Evolutionary conservation across 2,888 invertebrate genomes (phyloP), one percentile per base, ranked within the genome.

Genomic region (Euplexia lucipara): DNA sequence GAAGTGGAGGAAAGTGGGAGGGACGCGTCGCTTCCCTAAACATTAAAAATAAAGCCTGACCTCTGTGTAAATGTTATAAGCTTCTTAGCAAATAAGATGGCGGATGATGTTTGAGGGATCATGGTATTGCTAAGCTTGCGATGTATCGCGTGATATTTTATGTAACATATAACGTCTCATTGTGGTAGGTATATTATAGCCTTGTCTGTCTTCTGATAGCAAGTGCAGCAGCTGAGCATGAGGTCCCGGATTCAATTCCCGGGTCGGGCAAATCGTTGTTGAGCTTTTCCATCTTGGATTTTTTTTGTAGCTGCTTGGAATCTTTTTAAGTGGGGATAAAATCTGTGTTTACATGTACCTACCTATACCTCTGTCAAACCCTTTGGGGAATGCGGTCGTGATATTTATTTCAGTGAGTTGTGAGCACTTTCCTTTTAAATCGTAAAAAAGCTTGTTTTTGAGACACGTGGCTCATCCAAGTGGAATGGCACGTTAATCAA

Each of bases 1-100:
- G 37, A 6, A 47, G 71, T 62, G 64, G 65, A 48, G 52, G 9
- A 12, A 14, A n/a, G 2, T 0, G 1, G 51, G 59, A 53, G 53
- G 56, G 63, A 63, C 70, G 72, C 66, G 62, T 64, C 63, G 80
- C 79, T 87, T 86, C 83, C 85, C 79, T 79, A 83, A 85, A 82
- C 83, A 83, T 87, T 85, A 78, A 83, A 87, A 85, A 81, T 82
- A 85, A 78, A 73, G 53, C 37, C 58, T 69, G 68, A 80, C 70
- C 77, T 64, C 47, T 45, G 63, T 58, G 69, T 71, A 75, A 78
- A 81, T 70, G 70, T 67, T 78, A 52, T 72, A 66, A 68, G 56
- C 42, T 44, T 47, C 66, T 68, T 79, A 57, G 39, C 52, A 34
- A 61, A 77, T 61, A 68, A 67, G 34, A 49, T 44, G 14, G 39